Percentiles rank a stretch among this genome's conserved stretches.
phyloP scores from a whole-genome alignment of 1,140 invertebrate species.

The silkworm (Bombyx mori) region ASM3026992v2 NC_085115.1:4476001-4476500 shows the following conservation, averaged over 20 bases:
- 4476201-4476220: constrained; percentile 21
- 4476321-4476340: constrained; percentile 21
- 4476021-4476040: constrained; percentile 13
- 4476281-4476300: constrained; percentile 25
- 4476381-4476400: no score
- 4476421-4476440: no score
- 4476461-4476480: no score
- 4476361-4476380: no score
- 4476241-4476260: constrained; percentile 21
- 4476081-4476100: constrained; percentile 14
- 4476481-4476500: no score
- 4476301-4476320: constrained; percentile 13
- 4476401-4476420: no score
- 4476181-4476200: constrained; percentile 15
- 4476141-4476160: constrained; percentile 16
- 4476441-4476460: no score
- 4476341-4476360: constrained; percentile 17
- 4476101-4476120: constrained; percentile 17
- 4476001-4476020: constrained; percentile 9
- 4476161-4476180: constrained; percentile 13
- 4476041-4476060: constrained; percentile 19
- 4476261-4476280: constrained; percentile 19
- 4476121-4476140: constrained; percentile 18
- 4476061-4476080: constrained; percentile 17
- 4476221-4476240: constrained; percentile 13